Base-by-base conservation (phyloP, 2,888 invertebrate species). In the Epirrhoe tristata region DNA sequence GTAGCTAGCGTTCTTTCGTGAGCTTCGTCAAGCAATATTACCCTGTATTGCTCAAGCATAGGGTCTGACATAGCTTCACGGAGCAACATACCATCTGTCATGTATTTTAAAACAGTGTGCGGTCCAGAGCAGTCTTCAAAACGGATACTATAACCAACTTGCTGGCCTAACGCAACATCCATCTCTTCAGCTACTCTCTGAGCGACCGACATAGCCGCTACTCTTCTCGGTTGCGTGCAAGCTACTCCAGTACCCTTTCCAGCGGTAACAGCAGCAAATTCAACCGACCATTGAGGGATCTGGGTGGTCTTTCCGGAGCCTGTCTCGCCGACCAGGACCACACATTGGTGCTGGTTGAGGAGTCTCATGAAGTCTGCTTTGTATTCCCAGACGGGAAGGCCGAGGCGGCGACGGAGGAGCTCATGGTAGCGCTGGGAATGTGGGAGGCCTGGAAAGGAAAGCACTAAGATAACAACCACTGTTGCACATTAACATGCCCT, bases 271-370 rank as follows among this genome's bases (percentile, higher is more conserved):
- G 89, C 84, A 0, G 93, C 87, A 31, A 93, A 93, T 68, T 93
- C 93, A 0, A 93, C 93, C 0, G 90, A 91, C 93, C 93, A 93
- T 68, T 93, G 99, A 0, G 99, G 99, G 80, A 99, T 99, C 93
- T 99, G 99, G 10, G 99, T 99, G 0, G 99, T 99, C 94, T 99
- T 99, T 0, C 99, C 99, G 1, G 99, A 99, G n/a, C 99, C 99
- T 0, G 99, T 99, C 87, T 99, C 99, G 77, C 99, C 99, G 4
- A 99, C 99, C 0, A 99, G 93, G 1, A 99, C 99, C 32, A 99
- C 97, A 72, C 97, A 97, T 83, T 99, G 99, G 88, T 99, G 97
- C 63, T 97, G 97, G 72, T 96, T 96, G n/a, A 99, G 93, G 48
- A 98, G 94, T 77, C 98, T 96, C 96, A 98, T 97, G 88, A 99